Conservation (phyloP, 1,140 invertebrate genomes). For the Antheraea mylitta region DNA sequence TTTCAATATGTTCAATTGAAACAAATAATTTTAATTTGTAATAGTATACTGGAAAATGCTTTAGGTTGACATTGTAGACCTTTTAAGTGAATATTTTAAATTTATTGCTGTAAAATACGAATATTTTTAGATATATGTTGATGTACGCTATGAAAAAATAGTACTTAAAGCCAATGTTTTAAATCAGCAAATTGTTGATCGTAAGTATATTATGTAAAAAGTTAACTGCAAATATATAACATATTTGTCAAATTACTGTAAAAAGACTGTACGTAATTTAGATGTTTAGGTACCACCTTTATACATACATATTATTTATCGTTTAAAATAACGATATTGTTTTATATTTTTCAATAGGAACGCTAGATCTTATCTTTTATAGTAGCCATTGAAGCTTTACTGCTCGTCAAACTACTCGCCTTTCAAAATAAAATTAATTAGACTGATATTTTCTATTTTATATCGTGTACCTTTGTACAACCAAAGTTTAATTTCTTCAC, state of each 20-base stretch:
- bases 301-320: constrained; percentile 28
- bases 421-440: constrained; percentile 33
- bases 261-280: constrained; percentile 63
- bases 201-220: neutral
- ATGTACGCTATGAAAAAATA: neutral
- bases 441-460: constrained; percentile 55
- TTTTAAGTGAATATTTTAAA: neutral
- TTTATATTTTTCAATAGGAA: constrained; percentile 55
- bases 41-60: neutral
- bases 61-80: neutral
- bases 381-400: neutral
- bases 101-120: neutral
- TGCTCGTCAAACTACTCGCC: neutral
- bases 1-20: constrained; percentile 1
- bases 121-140: neutral
- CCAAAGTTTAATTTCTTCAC: constrained; percentile 55
- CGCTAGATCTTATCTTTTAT: constrained; percentile 60
- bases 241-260: constrained; percentile 37
- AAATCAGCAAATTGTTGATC: neutral
- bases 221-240: constrained; percentile 14
- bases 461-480: constrained; percentile 61
- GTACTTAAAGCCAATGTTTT: neutral
- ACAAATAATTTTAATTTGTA: neutral
- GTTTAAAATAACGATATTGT: constrained; percentile 37
- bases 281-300: constrained; percentile 28